Base-by-base conservation (phyloP, 2,797 vertebrate genomes). In the Periparus ater region DNA sequence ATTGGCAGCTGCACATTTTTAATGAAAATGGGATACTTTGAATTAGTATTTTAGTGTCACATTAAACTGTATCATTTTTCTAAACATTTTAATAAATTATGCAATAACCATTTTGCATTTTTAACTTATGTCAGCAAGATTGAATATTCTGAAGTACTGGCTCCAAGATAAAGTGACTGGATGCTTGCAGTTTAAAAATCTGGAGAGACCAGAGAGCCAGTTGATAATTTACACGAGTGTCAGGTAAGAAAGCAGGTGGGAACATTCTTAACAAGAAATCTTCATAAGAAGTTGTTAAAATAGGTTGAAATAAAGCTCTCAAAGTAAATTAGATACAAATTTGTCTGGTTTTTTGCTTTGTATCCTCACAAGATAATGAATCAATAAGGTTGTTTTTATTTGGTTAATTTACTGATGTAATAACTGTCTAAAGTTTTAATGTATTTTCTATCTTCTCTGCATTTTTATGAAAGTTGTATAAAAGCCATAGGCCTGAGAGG, bases 271-370 rank as follows among this genome's bases (percentile, higher is more conserved):
- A 71, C n/a, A 91, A 84, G 93, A 87, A 91, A 45, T 78, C 61
- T 61, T 96, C 8, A 0, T 94, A 80, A 82, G 87, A 82, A 93
- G 57, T 96, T 96, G 88, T 97, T 92, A 93, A 95, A 90, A 50
- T 75, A 91, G 85, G 75, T 96, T 97, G 95, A 94, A 98, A 97
- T 98, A 98, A 98, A 98, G 91, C 51, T 97, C 75, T 88, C 38
- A 72, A 92, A 96, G 58, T 58, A 87, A 93, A 91, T 47, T 55
- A 85, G 50, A 86, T 91, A 27, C 48, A 58, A 2, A 38, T 75
- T 22, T 86, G 77, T 84, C 50, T 50, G 53, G 4, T 60, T 63
- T 19, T 94, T 84, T 73, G 65, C 51, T 79, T 87, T 84, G 19
- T 71, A 54, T 74, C 19, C 29, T 89, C 29, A 68, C 29, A 55